Percentiles rank a stretch among this genome's conserved stretches.
Conservation (phyloP, 1,140 invertebrate genomes). For the Lerema accius region DNA sequence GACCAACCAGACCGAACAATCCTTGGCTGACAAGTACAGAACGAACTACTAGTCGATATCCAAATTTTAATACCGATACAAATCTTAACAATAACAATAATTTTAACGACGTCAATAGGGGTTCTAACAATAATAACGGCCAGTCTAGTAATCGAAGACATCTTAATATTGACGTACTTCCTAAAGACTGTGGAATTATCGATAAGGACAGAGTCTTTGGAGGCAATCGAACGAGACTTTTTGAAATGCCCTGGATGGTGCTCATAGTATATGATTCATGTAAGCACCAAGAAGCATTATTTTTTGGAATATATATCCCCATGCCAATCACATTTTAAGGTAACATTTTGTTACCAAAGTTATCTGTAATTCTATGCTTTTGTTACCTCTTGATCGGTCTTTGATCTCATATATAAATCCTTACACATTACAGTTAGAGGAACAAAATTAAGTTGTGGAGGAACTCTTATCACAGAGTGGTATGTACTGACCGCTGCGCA, state of each 20-base stretch:
- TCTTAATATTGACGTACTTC: slow-evolving; percentile 81
- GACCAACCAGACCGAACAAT: slow-evolving; percentile 3
- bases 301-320: too few relatives aligned
- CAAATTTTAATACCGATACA: slow-evolving; percentile 12
- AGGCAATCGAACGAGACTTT: slow-evolving; percentile 83
- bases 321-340: too few relatives aligned
- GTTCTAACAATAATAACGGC: slow-evolving; percentile 20
- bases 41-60: not conserved
- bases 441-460: slow-evolving; percentile 85
- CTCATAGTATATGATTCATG: slow-evolving; percentile 82
- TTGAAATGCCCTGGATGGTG: slow-evolving; percentile 88
- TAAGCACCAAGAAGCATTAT: too few relatives aligned
- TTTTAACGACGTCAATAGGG: slow-evolving; percentile 31
- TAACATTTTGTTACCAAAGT: too few relatives aligned
- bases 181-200: slow-evolving; percentile 55
- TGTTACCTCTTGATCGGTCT: too few relatives aligned
- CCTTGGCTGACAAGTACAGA: not conserved
- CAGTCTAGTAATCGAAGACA: slow-evolving; percentile 81
- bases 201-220: slow-evolving; percentile 80
- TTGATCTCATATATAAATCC: too few relatives aligned
- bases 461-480: slow-evolving; percentile 85
- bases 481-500: slow-evolving; percentile 89
- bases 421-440: slow-evolving; percentile 56
- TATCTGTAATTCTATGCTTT: too few relatives aligned
- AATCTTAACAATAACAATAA: slow-evolving; percentile 25